Base-by-base conservation (phyloP, 2,888 invertebrate genomes). In the Lithophane leautieri region DNA sequence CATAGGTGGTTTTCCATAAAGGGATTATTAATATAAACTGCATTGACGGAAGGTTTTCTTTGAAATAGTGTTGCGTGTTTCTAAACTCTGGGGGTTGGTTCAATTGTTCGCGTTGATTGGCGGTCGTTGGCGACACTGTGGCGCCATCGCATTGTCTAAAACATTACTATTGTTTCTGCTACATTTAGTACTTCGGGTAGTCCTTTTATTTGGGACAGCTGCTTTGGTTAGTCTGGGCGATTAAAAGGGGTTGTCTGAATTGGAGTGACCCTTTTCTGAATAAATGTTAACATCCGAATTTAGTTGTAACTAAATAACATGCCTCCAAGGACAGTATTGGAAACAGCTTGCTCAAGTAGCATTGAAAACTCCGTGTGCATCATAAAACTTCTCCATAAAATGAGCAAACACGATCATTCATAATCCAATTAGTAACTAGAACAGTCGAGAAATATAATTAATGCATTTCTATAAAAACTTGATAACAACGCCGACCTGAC, bases 71-170 rank as follows among this genome's bases (percentile, higher is more conserved):
- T 92, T 89, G 92, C 93, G 91, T 92, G 92, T 87, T 86, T 76
- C 72, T 79, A 87, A 89, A 82, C 74, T 69, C 79, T 71, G 72
- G 82, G 86, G 86, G 88, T 81, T 77, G 76, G 83, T 65, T 75
- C 77, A 85, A 87, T 87, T 87, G 88, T 84, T 88, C 88, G 86
- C 83, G 91, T 88, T 90, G 92, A 93, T 94, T 92, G 91, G 90
- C 90, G 81, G 88, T 76, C 73, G 87, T 71, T 77, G 76, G 88
- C 93, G 93, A 86, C 94, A 80, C 65, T 25, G 25, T 78, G 94
- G 91, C 94, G 94, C 94, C 93, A 62, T 70, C 68, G 71, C 79
- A 80, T 76, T 88, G 77, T 88, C 84, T 88, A 79, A 84, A 86
- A 88, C 67, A 78, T 70, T 75, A 79, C 50, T 42, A 73, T 76